Conservation (phyloP, 2,113 vertebrate genomes). For the Halcyon senegalensis region DNA sequence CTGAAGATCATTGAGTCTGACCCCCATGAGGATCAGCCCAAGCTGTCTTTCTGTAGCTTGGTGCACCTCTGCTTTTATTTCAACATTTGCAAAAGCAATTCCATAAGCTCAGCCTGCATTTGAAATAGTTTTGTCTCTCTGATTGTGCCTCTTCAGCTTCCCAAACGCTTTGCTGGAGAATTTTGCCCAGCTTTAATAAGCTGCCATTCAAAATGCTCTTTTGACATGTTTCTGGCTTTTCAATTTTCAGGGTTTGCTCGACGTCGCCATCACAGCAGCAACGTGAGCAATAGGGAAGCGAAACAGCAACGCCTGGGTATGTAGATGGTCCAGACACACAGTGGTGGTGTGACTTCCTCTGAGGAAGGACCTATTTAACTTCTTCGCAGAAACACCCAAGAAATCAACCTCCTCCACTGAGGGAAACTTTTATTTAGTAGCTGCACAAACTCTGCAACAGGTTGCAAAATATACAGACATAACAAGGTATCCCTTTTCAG, state of each 20-base stretch:
- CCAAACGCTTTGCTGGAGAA: not conserved
- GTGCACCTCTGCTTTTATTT: not conserved
- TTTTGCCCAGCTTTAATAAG: not conserved
- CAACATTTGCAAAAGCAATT: not conserved
- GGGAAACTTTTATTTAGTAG: not conserved
- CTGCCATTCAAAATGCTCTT: not conserved
- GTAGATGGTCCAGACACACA: not conserved
- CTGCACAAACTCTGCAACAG: not conserved
- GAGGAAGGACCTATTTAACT: not conserved
- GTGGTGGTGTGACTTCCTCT: not conserved
- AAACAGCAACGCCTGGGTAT: conserved; percentile 30
- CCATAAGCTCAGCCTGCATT: not conserved
- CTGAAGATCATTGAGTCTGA: too few relatives aligned
- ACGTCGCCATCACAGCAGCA: not conserved
- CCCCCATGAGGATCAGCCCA: not conserved
- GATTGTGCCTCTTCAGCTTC: not conserved
- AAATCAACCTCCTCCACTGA: not conserved
- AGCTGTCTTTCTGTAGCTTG: not conserved
- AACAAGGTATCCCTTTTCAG: not conserved
- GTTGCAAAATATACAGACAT: not conserved
- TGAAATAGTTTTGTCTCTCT: not conserved
- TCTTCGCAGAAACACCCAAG: not conserved
- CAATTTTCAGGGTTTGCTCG: not conserved
- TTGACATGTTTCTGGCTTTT: not conserved
- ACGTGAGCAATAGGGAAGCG: not conserved